Evolutionary conservation across 2,888 invertebrate species (phyloP), one percentile per base, ranked within the genome.

Genomic region (Drosophila yooni): DNA sequence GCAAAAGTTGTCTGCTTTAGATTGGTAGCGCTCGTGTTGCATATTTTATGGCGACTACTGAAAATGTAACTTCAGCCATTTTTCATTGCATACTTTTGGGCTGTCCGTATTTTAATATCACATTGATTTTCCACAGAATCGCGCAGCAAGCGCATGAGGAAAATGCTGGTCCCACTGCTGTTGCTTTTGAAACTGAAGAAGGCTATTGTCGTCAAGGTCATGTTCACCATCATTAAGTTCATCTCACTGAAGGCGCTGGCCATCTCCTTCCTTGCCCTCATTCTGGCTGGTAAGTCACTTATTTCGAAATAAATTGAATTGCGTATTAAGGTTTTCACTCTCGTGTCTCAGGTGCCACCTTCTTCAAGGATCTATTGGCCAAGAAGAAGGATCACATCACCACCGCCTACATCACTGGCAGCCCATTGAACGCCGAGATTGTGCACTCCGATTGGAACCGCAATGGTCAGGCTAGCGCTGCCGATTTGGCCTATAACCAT

Each of bases 171-270:
- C 53, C 96, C 96, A n/a, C 90, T 95, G 58, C 93, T 96, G 31
- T 91, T 96, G 79, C 94, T 94, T 29, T 90, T 96, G 88, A 95
- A 95, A 90, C 90, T 96, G 82, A 95, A 95, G 91, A 94, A 95
- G 60, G 94, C 94, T 48, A 93, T 96, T 40, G 93, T 95, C 53
- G 91, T 96, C 60, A 95, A 95, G 36, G 94, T 95, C 33, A 91
- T 95, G 53, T 93, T 96, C 74, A 94, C 95, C 31, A 90, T 94
- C 66, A 94, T 96, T 53, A 95, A 95, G n/a, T 92, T 95, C 72
- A 94, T 96, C 57, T 95, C 95, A 11, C 94, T 96, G 83, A 96
- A 95, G 92, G 95, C 95, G 63, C 93, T 96, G 62, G 95, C 95
- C 68, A 94, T 95, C 36, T 95, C 95, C 57, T 89, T 95, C 52